Percentiles rank a stretch among this genome's conserved stretches.
These are phyloP conservation scores for Drosophila biarmipes DNA, from an alignment of 1,140 invertebrate genomes.

Conservation along the genomic window DNA sequence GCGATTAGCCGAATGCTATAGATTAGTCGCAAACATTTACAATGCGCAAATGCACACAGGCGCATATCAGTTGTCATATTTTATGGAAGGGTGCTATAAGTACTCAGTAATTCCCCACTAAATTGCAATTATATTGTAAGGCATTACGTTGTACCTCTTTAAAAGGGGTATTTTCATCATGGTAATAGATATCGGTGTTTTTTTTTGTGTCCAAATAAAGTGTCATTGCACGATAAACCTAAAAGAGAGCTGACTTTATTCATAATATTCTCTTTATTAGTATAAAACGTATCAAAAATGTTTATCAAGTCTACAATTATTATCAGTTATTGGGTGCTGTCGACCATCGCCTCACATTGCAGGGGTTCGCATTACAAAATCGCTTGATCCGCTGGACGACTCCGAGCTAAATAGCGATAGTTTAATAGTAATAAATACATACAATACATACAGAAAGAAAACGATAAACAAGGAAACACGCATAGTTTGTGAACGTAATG, in stretches of 20 bases:
- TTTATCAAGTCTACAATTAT: slow-evolving; percentile 81
- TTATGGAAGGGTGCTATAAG: slow-evolving; percentile 2
- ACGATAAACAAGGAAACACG: slow-evolving; percentile 53
- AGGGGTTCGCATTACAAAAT: slow-evolving; percentile 54
- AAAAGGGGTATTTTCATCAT: not conserved
- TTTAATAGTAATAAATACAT: slow-evolving; percentile 59
- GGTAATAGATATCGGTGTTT: not conserved
- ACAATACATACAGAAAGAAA: slow-evolving; percentile 51
- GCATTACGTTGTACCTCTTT: slow-evolving; percentile 8
- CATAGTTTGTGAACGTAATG: slow-evolving; percentile 60
- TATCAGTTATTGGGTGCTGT: slow-evolving; percentile 74
- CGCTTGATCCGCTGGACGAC: slow-evolving; percentile 55
- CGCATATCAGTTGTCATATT: slow-evolving; percentile 19
- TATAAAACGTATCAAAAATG: slow-evolving; percentile 82
- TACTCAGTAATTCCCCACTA: not conserved
- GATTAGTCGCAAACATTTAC: slow-evolving; percentile 55
- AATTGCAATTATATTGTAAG: slow-evolving; percentile 3
- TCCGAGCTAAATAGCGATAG: slow-evolving; percentile 42
- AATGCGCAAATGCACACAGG: slow-evolving; percentile 44
- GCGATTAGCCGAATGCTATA: slow-evolving; percentile 53
- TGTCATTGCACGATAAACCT: slow-evolving; percentile 41
- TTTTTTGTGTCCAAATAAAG: slow-evolving; percentile 10
- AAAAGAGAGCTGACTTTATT: slow-evolving; percentile 13
- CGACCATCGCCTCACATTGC: slow-evolving; percentile 50
- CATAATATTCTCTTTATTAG: slow-evolving; percentile 79